Percentiles rank a stretch among this genome's conserved stretches.
These are phyloP conservation scores for Chrysemys picta DNA, from an alignment of 2,113 vertebrate genomes.

Conservation along the genomic window DNA sequence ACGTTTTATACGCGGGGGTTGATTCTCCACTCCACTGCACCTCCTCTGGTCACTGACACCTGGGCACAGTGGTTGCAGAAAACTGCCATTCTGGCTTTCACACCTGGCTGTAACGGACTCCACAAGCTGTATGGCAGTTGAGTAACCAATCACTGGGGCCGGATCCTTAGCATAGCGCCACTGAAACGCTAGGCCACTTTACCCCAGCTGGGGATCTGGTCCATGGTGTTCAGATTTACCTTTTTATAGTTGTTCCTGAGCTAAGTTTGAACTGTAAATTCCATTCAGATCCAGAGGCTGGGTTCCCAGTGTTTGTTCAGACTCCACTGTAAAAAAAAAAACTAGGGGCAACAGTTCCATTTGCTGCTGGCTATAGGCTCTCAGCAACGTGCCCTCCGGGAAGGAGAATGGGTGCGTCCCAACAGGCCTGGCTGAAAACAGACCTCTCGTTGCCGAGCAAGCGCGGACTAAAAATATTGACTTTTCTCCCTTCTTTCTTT, in stretches of 20 bases:
- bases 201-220: rapidly evolving
- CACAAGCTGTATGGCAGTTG: neutral
- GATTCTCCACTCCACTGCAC: neutral
- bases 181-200: neutral
- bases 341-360: rapidly evolving
- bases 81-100: neutral
- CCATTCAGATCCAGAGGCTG: neutral
- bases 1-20: conserved; percentile 11
- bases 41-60: neutral
- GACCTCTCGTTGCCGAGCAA: neutral
- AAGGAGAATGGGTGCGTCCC: neutral
- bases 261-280: neutral
- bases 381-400: rapidly evolving
- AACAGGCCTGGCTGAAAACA: neutral
- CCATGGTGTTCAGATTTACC: rapidly evolving
- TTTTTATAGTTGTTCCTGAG: neutral
- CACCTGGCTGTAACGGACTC: neutral
- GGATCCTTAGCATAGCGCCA: neutral
- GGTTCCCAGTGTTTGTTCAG: neutral
- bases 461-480: neutral
- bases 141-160: neutral
- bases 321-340: neutral
- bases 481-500: conserved; percentile 7
- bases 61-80: rapidly evolving
- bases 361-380: neutral